phyloP scores from a whole-genome alignment of 1,140 invertebrate species.

The Magallana gigas region DNA sequence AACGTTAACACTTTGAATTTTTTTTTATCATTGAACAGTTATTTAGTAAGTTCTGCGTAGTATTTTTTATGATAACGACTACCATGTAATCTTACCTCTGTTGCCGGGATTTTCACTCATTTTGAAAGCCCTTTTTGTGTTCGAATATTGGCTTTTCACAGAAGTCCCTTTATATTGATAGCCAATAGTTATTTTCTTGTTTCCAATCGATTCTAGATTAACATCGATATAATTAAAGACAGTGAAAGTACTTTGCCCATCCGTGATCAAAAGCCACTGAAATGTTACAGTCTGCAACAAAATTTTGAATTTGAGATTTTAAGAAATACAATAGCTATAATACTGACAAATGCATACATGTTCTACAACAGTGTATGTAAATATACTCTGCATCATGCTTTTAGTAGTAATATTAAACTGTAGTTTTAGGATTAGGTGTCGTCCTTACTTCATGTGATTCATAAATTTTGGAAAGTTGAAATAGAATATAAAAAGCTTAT shows the following conservation, averaged over 20 bases:
- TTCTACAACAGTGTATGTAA: background rate
- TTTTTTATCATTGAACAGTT: no score
- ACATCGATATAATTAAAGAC: constrained; percentile 5
- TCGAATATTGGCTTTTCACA: background rate
- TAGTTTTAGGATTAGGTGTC: background rate
- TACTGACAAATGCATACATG: no score
- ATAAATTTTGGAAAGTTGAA: background rate
- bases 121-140: background rate
- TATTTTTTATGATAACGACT: no score
- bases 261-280: background rate
- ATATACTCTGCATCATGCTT: background rate
- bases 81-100: background rate
- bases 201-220: background rate
- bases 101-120: background rate
- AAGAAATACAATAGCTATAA: background rate
- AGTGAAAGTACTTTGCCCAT: background rate
- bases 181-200: background rate
- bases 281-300: background rate
- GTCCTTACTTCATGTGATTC: background rate
- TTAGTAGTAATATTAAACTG: background rate
- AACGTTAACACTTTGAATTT: no score
- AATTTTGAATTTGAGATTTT: background rate
- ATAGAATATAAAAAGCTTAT: background rate
- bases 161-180: background rate
- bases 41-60: no score